Base-by-base conservation (phyloP, 2,888 invertebrate genomes). In the Hypomecis punctinalis region DNA sequence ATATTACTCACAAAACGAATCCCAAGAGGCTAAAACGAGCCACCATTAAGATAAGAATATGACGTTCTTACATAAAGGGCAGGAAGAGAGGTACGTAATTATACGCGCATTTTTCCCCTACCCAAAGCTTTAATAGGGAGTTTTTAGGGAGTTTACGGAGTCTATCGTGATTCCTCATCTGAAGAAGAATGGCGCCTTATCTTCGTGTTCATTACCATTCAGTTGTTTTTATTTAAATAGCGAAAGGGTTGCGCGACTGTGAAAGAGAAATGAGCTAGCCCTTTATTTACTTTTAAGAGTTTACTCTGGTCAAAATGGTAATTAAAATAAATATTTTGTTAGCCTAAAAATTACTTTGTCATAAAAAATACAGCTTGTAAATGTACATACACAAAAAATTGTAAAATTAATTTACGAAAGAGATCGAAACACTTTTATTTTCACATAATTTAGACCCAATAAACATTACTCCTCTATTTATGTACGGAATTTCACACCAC, bases 11-110 rank as follows among this genome's bases (percentile, higher is more conserved):
- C 37, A 43, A 54, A 59, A 54, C 57, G 47, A 61, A 57, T 61
- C 56, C 35, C 47, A 45, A 65, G 60, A 57, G 46, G 45, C 60
- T 47, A 63, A 63, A 60, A 59, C 60, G 53, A 47, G 61, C 49
- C 49, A 58, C 63, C 61, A 65, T 67, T 63, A 57, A 71, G 67
- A 71, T 71, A 71, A 71, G 67, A 63, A 61, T 65, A 65, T 71
- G 67, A 71, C 65, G 65, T 62, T 61, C 52, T 61, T 59, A 48
- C 58, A 61, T 62, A 69, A 71, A 69, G 43, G 59, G 61, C 65
- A 65, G 70, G 69, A 71, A 67, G 63, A 55, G 58, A 52, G 57
- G 66, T 66, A 67, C 63, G 47, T 68, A 69, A 71, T 66, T 65
- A 71, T 54, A 60, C 59, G 59, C 53, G 52, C 64, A 64, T 67